Evolutionary conservation across 2,797 vertebrate species (phyloP).

Genomic region (Gallinago solitaria): DNA sequence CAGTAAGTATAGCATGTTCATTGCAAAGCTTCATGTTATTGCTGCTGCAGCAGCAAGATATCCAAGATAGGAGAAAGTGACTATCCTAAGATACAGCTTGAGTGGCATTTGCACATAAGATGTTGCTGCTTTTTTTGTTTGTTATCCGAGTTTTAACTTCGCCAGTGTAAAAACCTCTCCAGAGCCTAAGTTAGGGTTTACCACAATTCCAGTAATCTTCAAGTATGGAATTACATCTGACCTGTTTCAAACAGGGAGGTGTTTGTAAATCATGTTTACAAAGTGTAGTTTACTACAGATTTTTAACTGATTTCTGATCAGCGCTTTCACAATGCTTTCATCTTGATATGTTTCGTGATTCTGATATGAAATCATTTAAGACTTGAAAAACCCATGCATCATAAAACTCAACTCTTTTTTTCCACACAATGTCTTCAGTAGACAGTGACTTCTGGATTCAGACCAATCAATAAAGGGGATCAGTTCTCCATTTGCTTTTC

Average conservation of each 20-base stretch:
- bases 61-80: conserved; percentile 13
- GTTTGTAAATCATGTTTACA: conserved; percentile 52
- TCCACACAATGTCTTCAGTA: conserved; percentile 86
- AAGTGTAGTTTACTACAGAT: conserved; percentile 43
- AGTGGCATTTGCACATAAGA: conserved; percentile 59
- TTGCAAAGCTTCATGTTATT: conserved; percentile 37
- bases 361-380: conserved; percentile 83
- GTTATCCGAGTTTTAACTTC: neutral
- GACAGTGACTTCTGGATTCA: conserved; percentile 87
- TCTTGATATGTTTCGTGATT: conserved; percentile 71
- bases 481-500: conserved; percentile 80
- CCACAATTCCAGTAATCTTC: conserved; percentile 39
- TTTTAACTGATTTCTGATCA: conserved; percentile 58
- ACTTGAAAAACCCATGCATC: conserved; percentile 86
- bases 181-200: conserved; percentile 60
- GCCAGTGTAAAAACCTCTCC: conserved; percentile 46
- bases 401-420: conserved; percentile 84
- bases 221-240: conserved; percentile 51
- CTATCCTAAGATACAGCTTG: conserved; percentile 35
- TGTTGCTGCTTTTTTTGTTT: conserved; percentile 32
- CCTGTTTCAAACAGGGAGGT: conserved; percentile 57
- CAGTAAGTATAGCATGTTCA: conserved; percentile 46
- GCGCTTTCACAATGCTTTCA: conserved; percentile 61
- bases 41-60: conserved; percentile 53
- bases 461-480: conserved; percentile 92